These are phyloP conservation scores for Chalcis sispes DNA, from an alignment of 2,888 invertebrate species.

Conservation along the genomic window DNA sequence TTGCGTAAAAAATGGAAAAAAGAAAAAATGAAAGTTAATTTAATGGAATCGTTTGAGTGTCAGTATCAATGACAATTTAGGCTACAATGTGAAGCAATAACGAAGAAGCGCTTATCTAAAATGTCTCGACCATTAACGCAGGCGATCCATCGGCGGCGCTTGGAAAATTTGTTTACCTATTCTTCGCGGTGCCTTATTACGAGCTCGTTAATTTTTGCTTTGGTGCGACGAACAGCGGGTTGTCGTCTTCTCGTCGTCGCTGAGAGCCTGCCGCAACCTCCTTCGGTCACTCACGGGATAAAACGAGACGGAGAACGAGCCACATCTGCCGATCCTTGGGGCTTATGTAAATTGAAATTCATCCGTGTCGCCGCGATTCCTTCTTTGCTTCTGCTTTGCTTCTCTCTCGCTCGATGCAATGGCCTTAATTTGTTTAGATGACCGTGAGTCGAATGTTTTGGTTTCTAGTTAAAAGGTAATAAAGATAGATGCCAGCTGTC, in stretches of 20 bases:
- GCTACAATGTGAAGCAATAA: too few relatives aligned
- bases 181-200: too few relatives aligned
- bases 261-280: background rate
- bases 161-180: slow-evolving; percentile 21
- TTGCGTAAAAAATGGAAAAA: too few relatives aligned
- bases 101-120: too few relatives aligned
- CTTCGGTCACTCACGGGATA: background rate
- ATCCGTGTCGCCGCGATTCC: slow-evolving; percentile 58
- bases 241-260: slow-evolving; percentile 14
- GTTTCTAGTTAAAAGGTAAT: slow-evolving; percentile 61
- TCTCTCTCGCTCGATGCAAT: background rate
- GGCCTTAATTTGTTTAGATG: slow-evolving; percentile 63
- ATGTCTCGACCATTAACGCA: too few relatives aligned
- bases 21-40: too few relatives aligned
- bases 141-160: too few relatives aligned
- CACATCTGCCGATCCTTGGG: slow-evolving; percentile 60
- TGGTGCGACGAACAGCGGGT: background rate
- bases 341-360: slow-evolving; percentile 65
- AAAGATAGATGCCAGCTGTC: slow-evolving; percentile 20
- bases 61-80: too few relatives aligned
- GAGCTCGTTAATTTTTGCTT: slow-evolving; percentile 41
- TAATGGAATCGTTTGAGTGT: too few relatives aligned
- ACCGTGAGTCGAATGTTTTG: slow-evolving; percentile 31
- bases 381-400: slow-evolving; percentile 3
- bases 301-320: background rate